Evolutionary conservation across 1,140 invertebrate species (phyloP), one percentile per base, ranked within the genome.

Genomic region (Drosophila sproati): DNA sequence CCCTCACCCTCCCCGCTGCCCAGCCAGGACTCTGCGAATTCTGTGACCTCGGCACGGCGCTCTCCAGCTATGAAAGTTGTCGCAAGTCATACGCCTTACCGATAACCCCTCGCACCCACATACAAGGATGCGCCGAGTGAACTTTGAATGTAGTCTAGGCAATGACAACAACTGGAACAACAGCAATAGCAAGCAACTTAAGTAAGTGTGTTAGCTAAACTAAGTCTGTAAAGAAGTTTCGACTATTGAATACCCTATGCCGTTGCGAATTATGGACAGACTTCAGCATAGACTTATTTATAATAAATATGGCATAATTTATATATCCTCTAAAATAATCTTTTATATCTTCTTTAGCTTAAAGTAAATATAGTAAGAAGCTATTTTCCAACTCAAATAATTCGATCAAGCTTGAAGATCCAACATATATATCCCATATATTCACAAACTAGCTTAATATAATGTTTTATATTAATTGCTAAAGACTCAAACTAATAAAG

Each of bases 1-100:
- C 28, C 45, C 47, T 29, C 34, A 6, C 12, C 5, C 51, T 2
- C 34, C 35, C 50, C 37, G 20, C 35, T 35, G 3, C 6, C 37
- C 28, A 10, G 48, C 10, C 71, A 54, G 61, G 47, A 56, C 61
- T 71, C 76, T 74, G 79, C 60, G 81, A 86, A 87, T 87, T 87
- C 54, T 79, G 62, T 88, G 83, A 83, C 83, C 83, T 88, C 83
- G 68, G 64, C 64, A 69, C 63, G 63, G 82, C 82, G 75, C 74
- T 70, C 75, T 86, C 57, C 66, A 79, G 73, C 76, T 75, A 71
- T 82, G 60, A 71, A 87, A 82, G 69, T 71, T 87, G 77, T 88
- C 73, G 51, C 80, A 66, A 77, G 59, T 64, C 60, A 64, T 64
- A 74, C 59, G 77, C 77, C 62, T 62, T 45, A 4, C 66, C 29